Evolutionary conservation across 2,888 invertebrate genomes (phyloP).

Genomic region (Cephonodes hylas): DNA sequence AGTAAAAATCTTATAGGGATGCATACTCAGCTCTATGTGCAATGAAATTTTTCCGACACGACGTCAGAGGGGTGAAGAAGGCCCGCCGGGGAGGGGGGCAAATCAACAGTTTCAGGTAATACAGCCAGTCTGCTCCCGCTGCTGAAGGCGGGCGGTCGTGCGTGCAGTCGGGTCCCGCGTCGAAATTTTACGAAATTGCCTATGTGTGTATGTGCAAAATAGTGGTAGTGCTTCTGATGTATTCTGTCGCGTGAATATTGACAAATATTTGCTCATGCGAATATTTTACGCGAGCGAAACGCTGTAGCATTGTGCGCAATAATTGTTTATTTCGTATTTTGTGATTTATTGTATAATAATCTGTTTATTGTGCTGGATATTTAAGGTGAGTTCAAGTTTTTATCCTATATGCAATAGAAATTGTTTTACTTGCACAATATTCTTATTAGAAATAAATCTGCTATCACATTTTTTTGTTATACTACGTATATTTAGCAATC

Average conservation of each 20-base stretch:
- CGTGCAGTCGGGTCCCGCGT: background rate
- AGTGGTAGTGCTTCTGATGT: background rate
- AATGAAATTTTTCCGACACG: constrained; percentile 46
- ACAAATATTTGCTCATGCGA: background rate
- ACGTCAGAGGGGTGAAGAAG: constrained; percentile 25
- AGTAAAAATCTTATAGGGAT: constrained; percentile 17
- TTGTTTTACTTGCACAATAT: background rate
- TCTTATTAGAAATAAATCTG: no score
- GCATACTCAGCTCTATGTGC: constrained; percentile 32
- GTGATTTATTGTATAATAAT: background rate
- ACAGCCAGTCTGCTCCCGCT: constrained; percentile 31
- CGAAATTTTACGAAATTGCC: constrained; percentile 9
- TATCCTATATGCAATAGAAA: background rate
- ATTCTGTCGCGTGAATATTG: background rate
- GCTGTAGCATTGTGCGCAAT: background rate
- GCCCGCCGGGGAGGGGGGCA: constrained; percentile 19
- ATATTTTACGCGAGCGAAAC: background rate
- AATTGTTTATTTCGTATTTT: background rate
- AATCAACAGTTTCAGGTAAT: constrained; percentile 39
- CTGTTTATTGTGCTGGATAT: background rate
- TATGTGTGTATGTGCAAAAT: background rate
- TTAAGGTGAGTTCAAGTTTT: background rate
- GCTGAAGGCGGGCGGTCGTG: constrained; percentile 22
- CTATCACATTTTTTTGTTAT: no score
- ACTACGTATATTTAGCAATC: no score